phyloP scores from a whole-genome alignment of 2,888 invertebrate species.

The Thelaira solivaga region DNA sequence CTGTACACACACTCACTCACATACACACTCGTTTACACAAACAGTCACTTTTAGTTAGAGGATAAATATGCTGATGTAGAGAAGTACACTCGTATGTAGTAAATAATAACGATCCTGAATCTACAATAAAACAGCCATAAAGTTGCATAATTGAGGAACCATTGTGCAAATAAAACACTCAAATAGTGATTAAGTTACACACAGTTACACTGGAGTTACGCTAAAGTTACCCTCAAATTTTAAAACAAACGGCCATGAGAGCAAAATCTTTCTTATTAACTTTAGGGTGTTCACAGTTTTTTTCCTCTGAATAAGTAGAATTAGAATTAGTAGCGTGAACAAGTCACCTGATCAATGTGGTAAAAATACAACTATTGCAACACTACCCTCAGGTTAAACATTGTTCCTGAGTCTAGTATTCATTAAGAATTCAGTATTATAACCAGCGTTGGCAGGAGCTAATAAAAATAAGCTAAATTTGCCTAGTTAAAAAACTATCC shows the following conservation, averaged over 20 bases:
- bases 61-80: conserved; percentile 10
- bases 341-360: too few species aligned
- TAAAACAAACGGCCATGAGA: background rate
- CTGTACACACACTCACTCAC: conserved; percentile 34
- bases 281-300: conserved; percentile 16
- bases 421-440: too few species aligned
- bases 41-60: conserved; percentile 4
- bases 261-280: conserved; percentile 27
- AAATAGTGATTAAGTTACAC: conserved; percentile 63
- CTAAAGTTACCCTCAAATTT: conserved; percentile 23
- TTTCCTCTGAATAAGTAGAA: too few species aligned
- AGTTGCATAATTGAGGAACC: conserved; percentile 74
- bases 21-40: background rate
- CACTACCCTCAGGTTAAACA: too few species aligned
- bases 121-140: conserved; percentile 68
- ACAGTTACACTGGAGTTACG: too few species aligned
- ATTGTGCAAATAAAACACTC: conserved; percentile 67
- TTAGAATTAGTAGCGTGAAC: too few species aligned
- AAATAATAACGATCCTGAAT: conserved; percentile 31
- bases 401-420: too few species aligned
- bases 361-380: too few species aligned
- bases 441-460: too few species aligned
- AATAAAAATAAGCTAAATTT: too few species aligned
- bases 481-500: too few species aligned
- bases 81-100: conserved; percentile 32